Evolutionary conservation across 2,888 invertebrate species (phyloP).

Genomic region (Thymelicus acteon): DNA sequence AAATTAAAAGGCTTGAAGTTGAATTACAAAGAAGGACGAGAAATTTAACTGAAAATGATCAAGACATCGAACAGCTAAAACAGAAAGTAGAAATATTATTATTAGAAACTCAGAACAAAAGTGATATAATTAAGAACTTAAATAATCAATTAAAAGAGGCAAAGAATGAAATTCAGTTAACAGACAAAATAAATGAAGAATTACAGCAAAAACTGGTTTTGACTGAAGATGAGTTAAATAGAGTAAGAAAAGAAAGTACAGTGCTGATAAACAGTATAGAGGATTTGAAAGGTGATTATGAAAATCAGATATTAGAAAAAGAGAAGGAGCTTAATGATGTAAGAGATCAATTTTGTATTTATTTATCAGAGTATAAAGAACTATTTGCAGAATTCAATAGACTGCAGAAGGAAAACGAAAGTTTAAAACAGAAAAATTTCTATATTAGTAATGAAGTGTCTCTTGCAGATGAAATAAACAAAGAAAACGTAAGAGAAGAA

Average conservation of each 20-base stretch:
- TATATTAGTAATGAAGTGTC: conserved; percentile 1
- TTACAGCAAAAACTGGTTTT: background rate
- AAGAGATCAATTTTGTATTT: background rate
- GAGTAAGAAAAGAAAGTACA: background rate
- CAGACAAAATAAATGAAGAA: background rate
- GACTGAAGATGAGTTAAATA: background rate
- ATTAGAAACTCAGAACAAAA: background rate
- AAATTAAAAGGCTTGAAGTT: background rate
- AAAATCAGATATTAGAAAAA: background rate
- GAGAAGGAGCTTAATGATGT: background rate
- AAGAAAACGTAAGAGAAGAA: background rate
- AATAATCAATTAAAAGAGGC: background rate
- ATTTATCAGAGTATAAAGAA: background rate
- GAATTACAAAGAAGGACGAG: background rate
- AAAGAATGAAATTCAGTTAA: background rate
- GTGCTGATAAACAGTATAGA: background rate
- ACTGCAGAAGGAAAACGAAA: background rate
- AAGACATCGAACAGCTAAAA: background rate
- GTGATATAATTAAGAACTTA: background rate
- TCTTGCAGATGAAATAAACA: background rate
- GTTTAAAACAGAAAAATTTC: background rate
- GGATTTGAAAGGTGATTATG: background rate
- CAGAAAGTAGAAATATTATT: background rate
- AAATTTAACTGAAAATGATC: background rate
- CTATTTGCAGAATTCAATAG: background rate